Conservation (phyloP, 2,888 invertebrate genomes). For the Leptogaster cylindrica region DNA sequence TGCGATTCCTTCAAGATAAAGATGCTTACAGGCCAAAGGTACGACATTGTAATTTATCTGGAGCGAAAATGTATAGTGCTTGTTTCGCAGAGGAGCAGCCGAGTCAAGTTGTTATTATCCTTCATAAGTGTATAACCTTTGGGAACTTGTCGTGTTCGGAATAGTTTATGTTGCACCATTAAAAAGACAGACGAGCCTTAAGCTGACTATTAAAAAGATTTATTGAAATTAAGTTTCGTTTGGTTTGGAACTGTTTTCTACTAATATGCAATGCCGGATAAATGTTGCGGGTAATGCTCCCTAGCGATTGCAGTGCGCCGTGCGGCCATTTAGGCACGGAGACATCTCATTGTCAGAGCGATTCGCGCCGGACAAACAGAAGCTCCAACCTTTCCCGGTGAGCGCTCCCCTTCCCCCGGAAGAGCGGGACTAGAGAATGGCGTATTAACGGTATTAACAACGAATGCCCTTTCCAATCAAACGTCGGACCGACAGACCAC, state of each 20-base stretch:
- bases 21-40: conserved; percentile 21
- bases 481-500: not conserved
- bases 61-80: conserved; percentile 9
- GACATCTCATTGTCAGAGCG: too few relatives aligned
- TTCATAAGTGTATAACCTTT: conserved; percentile 37
- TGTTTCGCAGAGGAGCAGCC: conserved; percentile 2
- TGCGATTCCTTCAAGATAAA: conserved; percentile 10
- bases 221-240: conserved; percentile 36
- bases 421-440: too few relatives aligned
- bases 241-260: conserved; percentile 24
- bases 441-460: too few relatives aligned
- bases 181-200: conserved; percentile 40
- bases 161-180: conserved; percentile 34
- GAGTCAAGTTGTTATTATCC: conserved; percentile 38
- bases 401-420: too few relatives aligned
- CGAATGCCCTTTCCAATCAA: conserved; percentile 3
- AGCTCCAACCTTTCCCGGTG: too few relatives aligned
- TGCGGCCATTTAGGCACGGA: too few relatives aligned
- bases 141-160: conserved; percentile 15
- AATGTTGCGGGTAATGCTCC: not conserved
- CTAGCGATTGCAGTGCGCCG: conserved; percentile 3
- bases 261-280: not conserved
- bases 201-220: conserved; percentile 39
- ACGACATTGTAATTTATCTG: conserved; percentile 25
- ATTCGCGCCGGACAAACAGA: too few relatives aligned